phyloP scores from a whole-genome alignment of 2,888 invertebrate genomes.

The Rhingia campestris region DNA sequence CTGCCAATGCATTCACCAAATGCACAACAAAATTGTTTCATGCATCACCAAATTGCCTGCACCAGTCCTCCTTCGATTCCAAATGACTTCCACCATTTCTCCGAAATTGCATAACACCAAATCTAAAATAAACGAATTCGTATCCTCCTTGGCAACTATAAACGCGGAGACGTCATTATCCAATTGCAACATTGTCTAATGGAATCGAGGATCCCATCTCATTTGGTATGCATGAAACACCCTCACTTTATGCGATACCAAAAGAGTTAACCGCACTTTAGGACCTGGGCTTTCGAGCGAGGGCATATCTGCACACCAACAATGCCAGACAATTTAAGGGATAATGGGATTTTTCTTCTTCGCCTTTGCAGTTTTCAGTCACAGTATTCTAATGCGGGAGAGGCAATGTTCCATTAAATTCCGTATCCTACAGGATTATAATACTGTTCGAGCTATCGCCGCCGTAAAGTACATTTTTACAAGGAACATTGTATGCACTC shows the following conservation, averaged over 20 bases:
- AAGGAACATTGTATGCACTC: slow-evolving; percentile 37
- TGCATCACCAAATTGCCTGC: background rate
- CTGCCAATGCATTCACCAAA: too few species aligned
- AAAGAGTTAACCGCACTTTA: slow-evolving; percentile 67
- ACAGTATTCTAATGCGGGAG: slow-evolving; percentile 23
- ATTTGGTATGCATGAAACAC: slow-evolving; percentile 75
- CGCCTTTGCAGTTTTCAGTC: slow-evolving; percentile 10
- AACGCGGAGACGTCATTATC: background rate
- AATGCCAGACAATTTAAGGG: slow-evolving; percentile 80
- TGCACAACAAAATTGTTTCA: background rate
- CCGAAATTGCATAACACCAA: slow-evolving; percentile 8
- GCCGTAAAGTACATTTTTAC: slow-evolving; percentile 48
- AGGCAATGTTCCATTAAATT: slow-evolving; percentile 39
- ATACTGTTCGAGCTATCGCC: slow-evolving; percentile 52
- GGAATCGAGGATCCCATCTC: slow-evolving; percentile 48
- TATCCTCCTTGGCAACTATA: slow-evolving; percentile 7
- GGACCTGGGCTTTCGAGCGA: slow-evolving; percentile 36
- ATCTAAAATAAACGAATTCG: slow-evolving; percentile 2
- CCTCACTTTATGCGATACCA: slow-evolving; percentile 60
- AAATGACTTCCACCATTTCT: slow-evolving; percentile 9
- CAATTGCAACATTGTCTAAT: slow-evolving; percentile 51
- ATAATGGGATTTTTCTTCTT: slow-evolving; percentile 78
- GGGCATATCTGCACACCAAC: slow-evolving; percentile 15
- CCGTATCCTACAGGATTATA: slow-evolving; percentile 62
- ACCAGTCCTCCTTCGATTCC: background rate